Conservation (phyloP, 2,888 invertebrate genomes). For the Gymnoscelis rufifasciata region DNA sequence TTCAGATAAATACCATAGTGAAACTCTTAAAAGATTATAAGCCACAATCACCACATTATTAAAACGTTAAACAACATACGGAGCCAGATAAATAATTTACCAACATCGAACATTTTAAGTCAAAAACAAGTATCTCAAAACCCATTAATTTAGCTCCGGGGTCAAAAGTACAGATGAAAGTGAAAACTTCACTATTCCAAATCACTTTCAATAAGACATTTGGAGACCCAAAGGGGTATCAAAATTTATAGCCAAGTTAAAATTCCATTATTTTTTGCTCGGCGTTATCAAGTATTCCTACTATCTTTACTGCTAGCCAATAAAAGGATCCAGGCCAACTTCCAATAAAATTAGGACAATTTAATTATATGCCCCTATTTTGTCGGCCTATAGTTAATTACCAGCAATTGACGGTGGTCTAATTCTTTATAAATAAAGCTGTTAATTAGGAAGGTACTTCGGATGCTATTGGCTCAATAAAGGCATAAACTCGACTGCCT, state of each 20-base stretch:
- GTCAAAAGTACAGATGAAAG: conserved; percentile 11
- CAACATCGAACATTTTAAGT: background rate
- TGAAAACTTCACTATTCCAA: conserved; percentile 15
- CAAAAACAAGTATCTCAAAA: background rate
- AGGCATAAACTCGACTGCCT: conserved; percentile 66
- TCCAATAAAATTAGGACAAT: conserved; percentile 76
- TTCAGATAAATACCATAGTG: no score
- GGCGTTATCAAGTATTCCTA: conserved; percentile 18
- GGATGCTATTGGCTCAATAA: conserved; percentile 62
- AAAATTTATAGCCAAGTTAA: conserved; percentile 4
- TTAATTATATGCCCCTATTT: conserved; percentile 74
- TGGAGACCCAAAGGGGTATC: background rate
- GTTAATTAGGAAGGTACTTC: conserved; percentile 63
- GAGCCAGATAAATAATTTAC: no score
- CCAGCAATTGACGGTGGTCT: conserved; percentile 61
- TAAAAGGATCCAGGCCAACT: conserved; percentile 45
- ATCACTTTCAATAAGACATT: conserved; percentile 15
- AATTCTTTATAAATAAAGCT: conserved; percentile 73
- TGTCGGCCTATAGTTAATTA: conserved; percentile 62
- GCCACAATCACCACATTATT: no score
- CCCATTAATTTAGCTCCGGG: background rate
- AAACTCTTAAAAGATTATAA: no score
- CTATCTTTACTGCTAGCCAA: conserved; percentile 56
- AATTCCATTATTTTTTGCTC: conserved; percentile 23
- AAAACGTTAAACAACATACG: no score